These are phyloP conservation scores for Pycnonotus jocosus DNA, from an alignment of 2,113 vertebrate genomes.

Conservation along the genomic window DNA sequence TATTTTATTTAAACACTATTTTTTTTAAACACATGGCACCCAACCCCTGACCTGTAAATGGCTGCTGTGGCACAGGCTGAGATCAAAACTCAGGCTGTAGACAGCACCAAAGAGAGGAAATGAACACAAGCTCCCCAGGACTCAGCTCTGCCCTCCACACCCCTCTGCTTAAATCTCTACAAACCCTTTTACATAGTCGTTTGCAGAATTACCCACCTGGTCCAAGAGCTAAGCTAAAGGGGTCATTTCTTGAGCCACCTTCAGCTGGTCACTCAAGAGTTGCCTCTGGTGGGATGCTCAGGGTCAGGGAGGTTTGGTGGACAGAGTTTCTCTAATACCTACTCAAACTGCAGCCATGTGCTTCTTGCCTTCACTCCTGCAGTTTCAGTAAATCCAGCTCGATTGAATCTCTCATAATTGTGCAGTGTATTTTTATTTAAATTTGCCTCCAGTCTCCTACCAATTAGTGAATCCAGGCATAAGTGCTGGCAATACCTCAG, in stretches of 20 bases:
- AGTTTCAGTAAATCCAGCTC: background rate
- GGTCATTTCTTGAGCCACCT: background rate
- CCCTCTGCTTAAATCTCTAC: background rate
- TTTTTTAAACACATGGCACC: background rate
- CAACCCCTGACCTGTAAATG: background rate
- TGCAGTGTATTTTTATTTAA: background rate
- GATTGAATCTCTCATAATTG: conserved; percentile 21
- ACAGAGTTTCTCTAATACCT: background rate
- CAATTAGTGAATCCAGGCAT: background rate
- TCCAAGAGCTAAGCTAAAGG: background rate
- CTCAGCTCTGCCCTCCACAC: background rate
- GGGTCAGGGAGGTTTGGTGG: background rate
- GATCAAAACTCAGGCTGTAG: background rate
- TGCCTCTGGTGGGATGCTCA: background rate
- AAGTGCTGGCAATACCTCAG: background rate
- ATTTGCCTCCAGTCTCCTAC: background rate
- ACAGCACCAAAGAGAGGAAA: background rate
- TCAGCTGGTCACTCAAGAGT: background rate
- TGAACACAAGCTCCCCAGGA: background rate
- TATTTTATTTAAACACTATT: background rate
- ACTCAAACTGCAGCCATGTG: background rate
- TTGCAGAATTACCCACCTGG: background rate
- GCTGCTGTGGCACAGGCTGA: background rate
- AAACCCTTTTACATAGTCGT: background rate
- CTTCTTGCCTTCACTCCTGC: background rate